Evolutionary conservation across 2,888 invertebrate species (phyloP), one percentile per base, ranked within the genome.

Genomic region (Spodoptera littoralis): DNA sequence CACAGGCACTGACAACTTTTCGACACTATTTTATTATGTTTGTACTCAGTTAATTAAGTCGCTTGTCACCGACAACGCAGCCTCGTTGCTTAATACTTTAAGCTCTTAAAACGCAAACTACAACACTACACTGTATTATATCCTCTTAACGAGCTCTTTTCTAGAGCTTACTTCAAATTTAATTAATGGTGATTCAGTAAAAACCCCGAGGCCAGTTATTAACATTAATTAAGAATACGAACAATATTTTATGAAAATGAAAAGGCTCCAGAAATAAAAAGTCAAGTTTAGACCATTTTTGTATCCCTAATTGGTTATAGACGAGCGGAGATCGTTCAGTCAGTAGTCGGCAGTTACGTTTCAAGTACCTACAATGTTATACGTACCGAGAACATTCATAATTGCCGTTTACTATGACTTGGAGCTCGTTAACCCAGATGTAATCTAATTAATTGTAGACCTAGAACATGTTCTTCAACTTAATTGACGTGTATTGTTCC

Each of bases 91-190:
- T 91, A 89, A 88, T 90, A 88, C 88, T 88, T 90, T 89, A 90
- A 91, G 90, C 90, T 87, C 83, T 89, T 90, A 88, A 85, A 89
- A 89, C 88, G 84, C 84, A 87, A 90, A 90, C 89, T 90, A 89
- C 87, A 86, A 84, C 88, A 85, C 85, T 86, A 84, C 81, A 84
- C 83, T 88, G 85, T 83, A 84, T 85, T 84, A 86, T 88, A 88
- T 88, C 87, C 86, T 84, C 85, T 86, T 87, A 88, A 86, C 86
- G 84, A 87, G 85, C 85, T 87, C 86, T 88, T 87, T 87, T 83
- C 80, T 74, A 84, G 80, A 79, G 84, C 80, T 84, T 87, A 82
- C 82, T 86, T 82, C 76, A 86, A 89, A 88, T 85, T 88, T 90
- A 88, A 89, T 89, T 90, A 89, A 87, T 86, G 77, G 72, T 77